These are phyloP conservation scores for Cyphomyrus plagiostoma DNA, from an alignment of 2,113 vertebrate genomes.

Conservation along the genomic window DNA sequence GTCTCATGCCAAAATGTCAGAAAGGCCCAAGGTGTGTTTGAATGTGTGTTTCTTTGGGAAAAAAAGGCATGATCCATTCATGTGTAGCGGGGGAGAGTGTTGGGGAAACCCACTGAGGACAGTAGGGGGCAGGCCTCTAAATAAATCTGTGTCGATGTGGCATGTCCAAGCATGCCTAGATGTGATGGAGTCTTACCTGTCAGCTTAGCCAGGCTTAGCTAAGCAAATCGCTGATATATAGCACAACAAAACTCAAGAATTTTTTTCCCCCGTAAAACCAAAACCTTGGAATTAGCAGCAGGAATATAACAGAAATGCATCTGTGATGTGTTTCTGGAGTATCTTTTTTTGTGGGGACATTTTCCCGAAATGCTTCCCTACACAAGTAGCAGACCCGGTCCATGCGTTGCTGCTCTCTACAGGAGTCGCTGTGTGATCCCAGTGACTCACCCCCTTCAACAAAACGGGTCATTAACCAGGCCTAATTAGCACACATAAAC, in stretches of 20 bases:
- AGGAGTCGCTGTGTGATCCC: not conserved
- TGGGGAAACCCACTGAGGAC: not conserved
- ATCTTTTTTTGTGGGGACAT: not conserved
- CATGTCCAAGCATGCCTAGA: not conserved
- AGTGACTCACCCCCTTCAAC: slow-evolving; percentile 34
- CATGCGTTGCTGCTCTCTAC: not conserved
- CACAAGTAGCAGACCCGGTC: not conserved
- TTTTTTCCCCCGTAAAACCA: not conserved
- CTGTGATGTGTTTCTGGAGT: not conserved
- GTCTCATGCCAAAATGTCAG: not conserved
- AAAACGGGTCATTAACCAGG: slow-evolving; percentile 49
- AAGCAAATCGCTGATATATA: not conserved
- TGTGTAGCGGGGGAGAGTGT: not conserved
- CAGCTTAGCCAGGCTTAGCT: not conserved
- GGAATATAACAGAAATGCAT: not conserved
- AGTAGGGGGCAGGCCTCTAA: not conserved
- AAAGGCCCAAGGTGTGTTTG: not conserved
- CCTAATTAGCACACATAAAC: slow-evolving; percentile 44
- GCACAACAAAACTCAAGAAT: not conserved
- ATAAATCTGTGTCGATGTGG: not conserved
- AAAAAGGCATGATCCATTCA: not conserved
- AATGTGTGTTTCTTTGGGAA: not conserved
- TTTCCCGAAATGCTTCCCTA: not conserved
- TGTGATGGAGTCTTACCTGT: not conserved
- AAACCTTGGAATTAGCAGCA: not conserved